Percentiles rank a stretch among this genome's conserved stretches.
These are phyloP conservation scores for Orchestes rusci DNA, from an alignment of 2,888 invertebrate genomes.

Conservation along the genomic window DNA sequence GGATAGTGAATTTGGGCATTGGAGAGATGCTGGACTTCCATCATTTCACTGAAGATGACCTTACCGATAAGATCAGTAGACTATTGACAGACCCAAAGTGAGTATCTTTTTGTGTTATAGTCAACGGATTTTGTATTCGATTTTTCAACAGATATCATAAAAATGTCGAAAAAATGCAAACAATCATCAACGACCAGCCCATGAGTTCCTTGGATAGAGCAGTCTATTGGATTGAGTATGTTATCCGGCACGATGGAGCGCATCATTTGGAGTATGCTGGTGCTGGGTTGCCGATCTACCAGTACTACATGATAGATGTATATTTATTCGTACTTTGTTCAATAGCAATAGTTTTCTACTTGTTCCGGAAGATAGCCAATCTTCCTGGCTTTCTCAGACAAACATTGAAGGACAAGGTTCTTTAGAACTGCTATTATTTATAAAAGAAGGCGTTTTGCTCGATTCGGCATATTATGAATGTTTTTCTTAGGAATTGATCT, in stretches of 20 bases:
- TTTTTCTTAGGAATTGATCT: no score
- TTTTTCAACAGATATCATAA: conserved; percentile 27
- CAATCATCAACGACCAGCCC: conserved; percentile 29
- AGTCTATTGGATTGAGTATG: conserved; percentile 35
- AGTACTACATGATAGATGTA: conserved; percentile 31
- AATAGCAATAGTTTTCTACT: no score
- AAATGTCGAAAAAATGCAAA: conserved; percentile 23
- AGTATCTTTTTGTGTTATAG: conserved; percentile 25
- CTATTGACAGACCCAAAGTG: conserved; percentile 30
- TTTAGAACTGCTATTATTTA: no score
- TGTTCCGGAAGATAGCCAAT: no score
- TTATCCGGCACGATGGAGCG: conserved; percentile 33
- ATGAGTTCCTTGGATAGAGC: conserved; percentile 30
- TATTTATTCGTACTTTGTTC: no score
- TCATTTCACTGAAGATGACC: conserved; percentile 29
- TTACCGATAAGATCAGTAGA: conserved; percentile 29
- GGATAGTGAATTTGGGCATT: conserved; percentile 26
- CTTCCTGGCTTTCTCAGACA: no score
- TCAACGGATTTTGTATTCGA: no score
- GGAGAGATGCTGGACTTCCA: conserved; percentile 27
- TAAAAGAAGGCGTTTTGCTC: no score
- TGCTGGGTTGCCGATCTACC: conserved; percentile 29
- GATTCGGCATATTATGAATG: no score
- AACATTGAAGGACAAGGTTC: no score
- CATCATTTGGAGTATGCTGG: conserved; percentile 28